A percentile compares a stretch with the other conserved stretches of the same genome.
Conservation (phyloP, 2,888 invertebrate species). For the Chloroclystis v-ata region DNA sequence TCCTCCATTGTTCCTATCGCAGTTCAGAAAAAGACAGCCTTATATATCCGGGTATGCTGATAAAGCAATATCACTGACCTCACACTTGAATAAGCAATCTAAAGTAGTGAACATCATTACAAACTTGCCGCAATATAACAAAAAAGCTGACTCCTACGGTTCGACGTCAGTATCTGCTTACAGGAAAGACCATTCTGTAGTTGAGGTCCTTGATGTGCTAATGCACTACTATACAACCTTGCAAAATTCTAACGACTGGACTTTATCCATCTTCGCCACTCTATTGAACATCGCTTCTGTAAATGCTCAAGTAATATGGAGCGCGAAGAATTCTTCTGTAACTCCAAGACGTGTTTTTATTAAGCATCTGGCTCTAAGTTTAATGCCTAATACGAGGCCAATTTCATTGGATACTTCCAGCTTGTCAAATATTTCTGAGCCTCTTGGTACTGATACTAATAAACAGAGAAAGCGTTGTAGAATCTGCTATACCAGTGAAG, state of each 20-base stretch:
- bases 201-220: constrained; percentile 62
- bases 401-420: constrained; percentile 27
- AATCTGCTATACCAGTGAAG: constrained; percentile 44
- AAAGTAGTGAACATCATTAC: constrained; percentile 57
- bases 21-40: constrained; percentile 46
- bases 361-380: constrained; percentile 52
- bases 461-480: constrained; percentile 50
- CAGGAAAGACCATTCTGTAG: constrained; percentile 58
- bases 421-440: constrained; percentile 13
- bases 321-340: constrained; percentile 41
- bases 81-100: constrained; percentile 50
- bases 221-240: constrained; percentile 69
- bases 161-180: constrained; percentile 55
- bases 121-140: constrained; percentile 59
- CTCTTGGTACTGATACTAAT: constrained; percentile 23
- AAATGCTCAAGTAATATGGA: constrained; percentile 69
- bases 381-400: constrained; percentile 39
- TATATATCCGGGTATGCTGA: constrained; percentile 59
- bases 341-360: constrained; percentile 56
- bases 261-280: constrained; percentile 60
- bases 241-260: constrained; percentile 68
- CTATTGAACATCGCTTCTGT: constrained; percentile 64
- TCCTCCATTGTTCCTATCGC: constrained; percentile 57
- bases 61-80: constrained; percentile 50
- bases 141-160: constrained; percentile 44